Evolutionary conservation across 2,113 vertebrate species (phyloP), one percentile per base, ranked within the genome.

Genomic region (Mormyrus lacerda): DNA sequence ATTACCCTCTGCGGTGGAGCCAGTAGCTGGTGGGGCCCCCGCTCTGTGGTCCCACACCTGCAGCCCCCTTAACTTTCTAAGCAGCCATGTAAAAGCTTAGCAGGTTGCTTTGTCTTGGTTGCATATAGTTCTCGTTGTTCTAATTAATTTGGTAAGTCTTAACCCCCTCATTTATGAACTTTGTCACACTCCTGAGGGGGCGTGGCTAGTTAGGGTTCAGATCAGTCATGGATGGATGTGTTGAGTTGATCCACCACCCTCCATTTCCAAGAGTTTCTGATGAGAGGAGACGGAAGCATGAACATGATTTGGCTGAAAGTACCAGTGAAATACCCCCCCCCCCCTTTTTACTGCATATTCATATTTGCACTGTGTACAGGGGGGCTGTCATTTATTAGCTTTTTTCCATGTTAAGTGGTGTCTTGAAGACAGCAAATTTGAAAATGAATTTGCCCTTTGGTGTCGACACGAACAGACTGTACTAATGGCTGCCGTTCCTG

Each of bases 381-480:
- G 84, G 84, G n/a, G 44, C 35, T 9, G 51, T 44, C 27, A 19
- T 69, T 88, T 47, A 27, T 88, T 47, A n/a, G 42, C 42, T 44
- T 47, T 61, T 42, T 42, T 50, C 39, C 8, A 7, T 87, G 85
- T 13, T 87, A 87, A 87, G 35, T 87, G 53, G 51, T 11, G 39
- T 35, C 17, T 58, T 58, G 86, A 42, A 17, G 44, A n/a, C 24
- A 17, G 21, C 65, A 58, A 87, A 87, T 55, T 21, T 53, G 17
- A 55, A 87, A 87, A 87, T 87, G 48, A 87, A 31, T 86, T 27
- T 85, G n/a, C 47, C 84, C 83, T 48, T 47, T 50, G 44, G 85
- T 45, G 24, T 86, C 27, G n/a, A 48, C 4, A 10, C 21, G 42
- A 83, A 44, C 39, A 86, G 85, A 19, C 6, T 1, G 47, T 47